Conservation (phyloP, 2,797 vertebrate genomes). For the Poecilia gillii region DNA sequence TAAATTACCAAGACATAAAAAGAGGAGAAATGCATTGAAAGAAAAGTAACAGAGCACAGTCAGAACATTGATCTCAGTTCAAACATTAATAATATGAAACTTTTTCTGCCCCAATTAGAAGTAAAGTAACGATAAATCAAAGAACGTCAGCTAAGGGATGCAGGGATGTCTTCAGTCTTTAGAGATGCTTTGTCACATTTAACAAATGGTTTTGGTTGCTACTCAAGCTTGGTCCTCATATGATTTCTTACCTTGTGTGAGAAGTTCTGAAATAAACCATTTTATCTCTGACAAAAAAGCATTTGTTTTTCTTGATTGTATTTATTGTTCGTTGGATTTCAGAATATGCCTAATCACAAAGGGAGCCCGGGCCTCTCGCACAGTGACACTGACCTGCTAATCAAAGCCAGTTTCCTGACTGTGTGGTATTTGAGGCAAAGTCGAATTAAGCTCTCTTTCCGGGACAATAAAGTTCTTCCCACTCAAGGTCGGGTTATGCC, state of each 20-base stretch:
- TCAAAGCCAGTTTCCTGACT: constrained; percentile 73
- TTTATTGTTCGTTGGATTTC: constrained; percentile 70
- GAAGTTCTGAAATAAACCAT: neutral
- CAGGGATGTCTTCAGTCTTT: constrained; percentile 31
- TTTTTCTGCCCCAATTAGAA: constrained; percentile 70
- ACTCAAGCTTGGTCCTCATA: neutral
- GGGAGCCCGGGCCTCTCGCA: constrained; percentile 43
- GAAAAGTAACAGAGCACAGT: neutral
- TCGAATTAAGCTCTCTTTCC: constrained; percentile 85
- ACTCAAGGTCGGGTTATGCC: constrained; percentile 85
- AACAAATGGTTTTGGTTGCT: neutral
- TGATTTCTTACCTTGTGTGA: neutral
- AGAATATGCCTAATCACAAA: constrained; percentile 40
- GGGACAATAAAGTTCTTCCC: constrained; percentile 87
- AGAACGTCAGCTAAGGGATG: constrained; percentile 42
- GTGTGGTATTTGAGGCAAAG: constrained; percentile 83
- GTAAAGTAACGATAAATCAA: constrained; percentile 41
- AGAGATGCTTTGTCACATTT: constrained; percentile 32
- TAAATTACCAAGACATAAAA: neutral
- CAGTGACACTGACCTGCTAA: constrained; percentile 74
- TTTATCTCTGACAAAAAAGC: neutral
- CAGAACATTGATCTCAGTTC: constrained; percentile 71
- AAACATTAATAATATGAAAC: constrained; percentile 76
- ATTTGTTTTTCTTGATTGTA: constrained; percentile 55
- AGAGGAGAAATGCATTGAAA: neutral